These are phyloP conservation scores for Steatocranus sp. DNA, from an alignment of 2,797 vertebrate species.

Conservation along the genomic window DNA sequence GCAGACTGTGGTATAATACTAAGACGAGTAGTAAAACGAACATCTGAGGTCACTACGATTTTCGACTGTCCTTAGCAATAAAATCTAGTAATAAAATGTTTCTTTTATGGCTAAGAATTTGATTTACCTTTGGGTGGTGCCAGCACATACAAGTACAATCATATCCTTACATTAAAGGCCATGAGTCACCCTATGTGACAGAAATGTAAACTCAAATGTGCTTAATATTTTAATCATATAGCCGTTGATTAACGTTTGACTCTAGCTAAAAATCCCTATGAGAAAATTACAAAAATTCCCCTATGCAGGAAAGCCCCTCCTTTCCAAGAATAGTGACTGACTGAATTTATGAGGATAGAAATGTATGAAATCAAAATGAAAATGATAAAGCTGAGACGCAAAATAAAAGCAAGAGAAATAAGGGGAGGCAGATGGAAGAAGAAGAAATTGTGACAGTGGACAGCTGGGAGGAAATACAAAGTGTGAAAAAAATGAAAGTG, in stretches of 20 bases:
- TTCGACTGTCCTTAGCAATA: background rate
- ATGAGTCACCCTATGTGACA: background rate
- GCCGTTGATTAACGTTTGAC: background rate
- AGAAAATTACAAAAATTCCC: background rate
- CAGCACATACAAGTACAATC: background rate
- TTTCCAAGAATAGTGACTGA: background rate
- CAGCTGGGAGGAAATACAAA: background rate
- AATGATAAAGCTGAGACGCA: background rate
- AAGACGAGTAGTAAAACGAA: background rate
- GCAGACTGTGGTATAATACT: background rate
- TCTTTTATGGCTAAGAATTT: background rate
- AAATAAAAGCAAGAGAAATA: background rate
- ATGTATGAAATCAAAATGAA: background rate
- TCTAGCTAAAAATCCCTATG: background rate
- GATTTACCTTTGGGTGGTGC: background rate
- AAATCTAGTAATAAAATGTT: background rate
- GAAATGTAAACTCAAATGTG: background rate
- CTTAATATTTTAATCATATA: background rate
- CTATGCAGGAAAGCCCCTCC: background rate
- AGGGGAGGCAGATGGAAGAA: background rate
- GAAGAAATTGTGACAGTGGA: background rate
- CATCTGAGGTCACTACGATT: background rate
- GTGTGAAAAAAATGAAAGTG: background rate
- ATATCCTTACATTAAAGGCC: background rate
- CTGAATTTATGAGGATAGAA: background rate